phyloP scores from a whole-genome alignment of 92 coral and sea anemone genomes.

The Paramuricea clavata region DNA sequence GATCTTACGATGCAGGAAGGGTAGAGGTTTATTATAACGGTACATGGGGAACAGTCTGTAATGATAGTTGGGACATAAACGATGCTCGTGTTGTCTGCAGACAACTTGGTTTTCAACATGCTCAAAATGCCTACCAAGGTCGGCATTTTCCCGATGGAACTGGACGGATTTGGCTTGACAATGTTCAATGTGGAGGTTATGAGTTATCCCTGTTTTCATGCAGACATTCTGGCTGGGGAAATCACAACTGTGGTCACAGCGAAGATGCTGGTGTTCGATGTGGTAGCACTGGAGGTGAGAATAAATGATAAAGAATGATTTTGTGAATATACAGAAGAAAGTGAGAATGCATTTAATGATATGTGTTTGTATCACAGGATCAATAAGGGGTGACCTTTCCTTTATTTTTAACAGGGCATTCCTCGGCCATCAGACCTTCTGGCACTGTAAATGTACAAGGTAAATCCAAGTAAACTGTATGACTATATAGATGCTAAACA shows the following conservation, averaged over 20 bases:
- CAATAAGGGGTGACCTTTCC: no score
- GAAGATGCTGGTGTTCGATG: constrained; percentile 20
- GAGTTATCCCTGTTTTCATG: not conserved
- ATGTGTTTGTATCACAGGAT: no score
- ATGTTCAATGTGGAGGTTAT: not conserved
- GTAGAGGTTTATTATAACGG: constrained; percentile 2
- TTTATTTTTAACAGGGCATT: no score
- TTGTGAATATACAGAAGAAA: not conserved
- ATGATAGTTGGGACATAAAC: not conserved
- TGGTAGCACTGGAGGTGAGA: not conserved
- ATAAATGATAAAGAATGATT: not conserved
- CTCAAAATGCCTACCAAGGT: not conserved
- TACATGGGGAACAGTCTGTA: not conserved
- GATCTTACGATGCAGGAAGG: not conserved
- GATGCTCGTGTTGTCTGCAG: constrained; percentile 16
- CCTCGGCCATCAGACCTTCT: no score
- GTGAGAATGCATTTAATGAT: not conserved
- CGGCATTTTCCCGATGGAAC: not conserved
- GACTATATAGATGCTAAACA: no score
- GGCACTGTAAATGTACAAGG: no score
- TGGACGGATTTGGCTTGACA: not conserved
- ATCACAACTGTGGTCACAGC: not conserved
- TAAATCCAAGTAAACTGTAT: no score
- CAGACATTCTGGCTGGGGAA: not conserved
- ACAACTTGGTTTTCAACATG: constrained; percentile 18